Conservation (phyloP, 1,140 invertebrate species). For the Leptinotarsa undecemlineata region DNA sequence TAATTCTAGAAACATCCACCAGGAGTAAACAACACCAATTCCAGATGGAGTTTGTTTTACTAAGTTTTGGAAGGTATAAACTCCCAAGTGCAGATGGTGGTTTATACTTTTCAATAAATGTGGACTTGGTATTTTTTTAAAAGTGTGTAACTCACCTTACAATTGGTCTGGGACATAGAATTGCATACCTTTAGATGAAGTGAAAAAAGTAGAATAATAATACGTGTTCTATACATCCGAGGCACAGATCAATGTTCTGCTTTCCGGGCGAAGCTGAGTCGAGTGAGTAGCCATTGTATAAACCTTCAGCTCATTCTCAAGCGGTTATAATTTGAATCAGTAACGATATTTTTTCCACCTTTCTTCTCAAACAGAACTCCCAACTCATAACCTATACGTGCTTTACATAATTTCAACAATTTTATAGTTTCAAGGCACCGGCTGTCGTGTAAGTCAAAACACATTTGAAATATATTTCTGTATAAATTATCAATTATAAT, state of each 20-base stretch:
- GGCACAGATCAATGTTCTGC: not conserved
- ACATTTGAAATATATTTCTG: too few species aligned
- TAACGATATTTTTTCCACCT: too few species aligned
- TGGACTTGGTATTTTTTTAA: not conserved
- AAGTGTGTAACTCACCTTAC: not conserved
- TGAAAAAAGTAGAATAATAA: not conserved
- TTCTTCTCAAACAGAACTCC: too few species aligned
- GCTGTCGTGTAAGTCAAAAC: too few species aligned
- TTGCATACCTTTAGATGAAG: not conserved
- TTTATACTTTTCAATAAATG: not conserved
- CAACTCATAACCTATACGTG: too few species aligned
- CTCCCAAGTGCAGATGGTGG: not conserved
- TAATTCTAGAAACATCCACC: not conserved
- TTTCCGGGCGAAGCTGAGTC: too few species aligned
- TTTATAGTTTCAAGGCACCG: too few species aligned
- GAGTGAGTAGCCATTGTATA: too few species aligned
- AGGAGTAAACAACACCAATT: not conserved
- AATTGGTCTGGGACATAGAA: not conserved
- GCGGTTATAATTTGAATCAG: too few species aligned
- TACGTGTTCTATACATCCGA: not conserved
- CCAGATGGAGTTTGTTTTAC: not conserved
- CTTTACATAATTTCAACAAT: too few species aligned
- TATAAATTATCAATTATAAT: too few species aligned
- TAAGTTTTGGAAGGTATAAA: not conserved
- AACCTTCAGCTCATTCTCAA: too few species aligned